Conservation (phyloP, 2,797 vertebrate species). For the Mormyrus proboscirostris region DNA sequence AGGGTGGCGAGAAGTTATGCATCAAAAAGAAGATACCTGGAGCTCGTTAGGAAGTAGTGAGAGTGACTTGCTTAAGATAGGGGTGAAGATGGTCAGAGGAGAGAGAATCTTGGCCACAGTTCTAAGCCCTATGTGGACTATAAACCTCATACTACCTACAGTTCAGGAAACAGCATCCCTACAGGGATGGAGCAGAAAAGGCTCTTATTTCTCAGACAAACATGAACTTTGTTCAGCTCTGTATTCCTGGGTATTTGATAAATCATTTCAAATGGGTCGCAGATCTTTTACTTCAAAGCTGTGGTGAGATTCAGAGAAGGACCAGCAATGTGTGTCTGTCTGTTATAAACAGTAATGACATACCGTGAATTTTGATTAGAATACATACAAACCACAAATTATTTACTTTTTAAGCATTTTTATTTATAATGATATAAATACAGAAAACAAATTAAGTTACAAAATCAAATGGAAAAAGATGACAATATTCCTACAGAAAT, state of each 20-base stretch:
- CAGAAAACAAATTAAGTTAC: conserved; percentile 27
- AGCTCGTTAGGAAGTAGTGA: not conserved
- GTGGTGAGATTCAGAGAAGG: not conserved
- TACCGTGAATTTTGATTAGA: not conserved
- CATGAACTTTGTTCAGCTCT: not conserved
- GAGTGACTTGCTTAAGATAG: not conserved
- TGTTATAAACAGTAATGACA: not conserved
- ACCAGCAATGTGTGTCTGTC: not conserved
- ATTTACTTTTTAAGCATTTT: conserved; percentile 27
- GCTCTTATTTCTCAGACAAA: not conserved
- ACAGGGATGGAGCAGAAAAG: not conserved
- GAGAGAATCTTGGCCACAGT: not conserved
- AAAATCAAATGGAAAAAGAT: conserved; percentile 14
- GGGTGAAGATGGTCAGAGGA: not conserved
- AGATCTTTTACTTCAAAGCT: not conserved
- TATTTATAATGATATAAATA: conserved; percentile 34
- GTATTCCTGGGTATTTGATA: not conserved
- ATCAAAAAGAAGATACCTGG: not conserved
- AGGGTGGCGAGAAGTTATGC: not conserved
- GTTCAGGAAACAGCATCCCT: not conserved
- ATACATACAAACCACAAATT: not conserved
- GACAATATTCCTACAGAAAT: not conserved
- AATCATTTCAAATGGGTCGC: conserved; percentile 8
- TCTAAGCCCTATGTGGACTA: not conserved
- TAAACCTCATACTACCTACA: not conserved